Evolutionary conservation across 2,888 invertebrate species (phyloP), one percentile per base, ranked within the genome.

Genomic region (Xestoiulus laeticollis): DNA sequence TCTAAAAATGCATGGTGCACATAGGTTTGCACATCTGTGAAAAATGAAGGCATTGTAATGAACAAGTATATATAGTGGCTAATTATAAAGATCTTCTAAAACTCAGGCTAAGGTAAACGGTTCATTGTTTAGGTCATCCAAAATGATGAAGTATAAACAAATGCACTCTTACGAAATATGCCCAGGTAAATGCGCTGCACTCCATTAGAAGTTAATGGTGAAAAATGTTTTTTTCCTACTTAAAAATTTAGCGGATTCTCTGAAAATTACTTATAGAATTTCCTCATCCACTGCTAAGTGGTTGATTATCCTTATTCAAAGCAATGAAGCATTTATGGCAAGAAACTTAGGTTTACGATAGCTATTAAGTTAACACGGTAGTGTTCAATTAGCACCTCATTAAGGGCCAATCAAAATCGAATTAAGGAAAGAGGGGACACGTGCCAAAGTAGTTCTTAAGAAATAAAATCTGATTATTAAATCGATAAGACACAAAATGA

Each of bases 331-430:
- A 68, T 68, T 68, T 68, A 68, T 68, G 68, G 68, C 26, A 22
- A 68, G 68, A 68, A 68, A 68, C 68, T 68, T 68, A 26, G 68
- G 68, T 68, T 68, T 68, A 68, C 68, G 68, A 68, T 26, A 26
- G 68, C 68, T 68, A 68, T 68, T 68, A 68, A 68, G 68, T 68
- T 68, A 68, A 26, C 68, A 68, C 68, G 68, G 68, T 68, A 68
- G 68, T 68, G 68, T 68, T 68, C 68, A 68, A 68, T 68, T 68
- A 68, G 68, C 68, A 68, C 68, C 68, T 68, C 68, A 68, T 68
- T 68, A 68, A 68, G 68, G 68, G 26, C 68, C 26, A 68, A 68
- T 68, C 68, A 68, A 68, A 68, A 68, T 68, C 68, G 68, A 68
- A 68, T 68, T 68, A 68, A n/a, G 68, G 68, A 26, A 68, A 68